Percentiles rank a stretch among this genome's conserved stretches.
phyloP scores from a whole-genome alignment of 2,797 vertebrate species.

The Malacoraja senta region DNA sequence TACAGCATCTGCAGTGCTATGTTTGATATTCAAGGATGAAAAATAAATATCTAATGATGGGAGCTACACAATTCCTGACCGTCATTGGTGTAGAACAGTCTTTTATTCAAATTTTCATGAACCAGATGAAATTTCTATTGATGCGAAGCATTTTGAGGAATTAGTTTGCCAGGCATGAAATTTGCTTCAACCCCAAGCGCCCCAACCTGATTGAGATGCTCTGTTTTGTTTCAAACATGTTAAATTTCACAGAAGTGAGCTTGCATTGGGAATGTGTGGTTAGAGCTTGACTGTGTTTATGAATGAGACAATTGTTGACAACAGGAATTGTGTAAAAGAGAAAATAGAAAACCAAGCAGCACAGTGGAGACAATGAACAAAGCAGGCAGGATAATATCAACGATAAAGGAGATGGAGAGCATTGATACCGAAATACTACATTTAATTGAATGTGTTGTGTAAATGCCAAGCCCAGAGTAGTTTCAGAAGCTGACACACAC shows the following conservation, averaged over 20 bases:
- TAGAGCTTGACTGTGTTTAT: background rate
- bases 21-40: background rate
- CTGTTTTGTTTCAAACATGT: background rate
- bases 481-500: background rate
- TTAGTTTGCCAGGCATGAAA: no score
- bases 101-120: background rate
- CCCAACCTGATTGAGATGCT: no score
- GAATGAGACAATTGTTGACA: background rate
- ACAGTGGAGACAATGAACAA: background rate
- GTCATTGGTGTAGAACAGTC: no score
- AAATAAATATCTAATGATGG: background rate
- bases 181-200: no score
- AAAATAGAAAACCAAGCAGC: background rate
- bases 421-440: background rate
- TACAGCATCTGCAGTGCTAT: no score
- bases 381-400: background rate
- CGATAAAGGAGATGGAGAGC: background rate
- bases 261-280: no score
- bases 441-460: constrained; percentile 6
- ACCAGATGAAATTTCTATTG: background rate
- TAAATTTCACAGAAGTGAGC: background rate
- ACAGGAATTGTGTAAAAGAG: background rate
- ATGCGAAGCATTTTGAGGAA: no score
- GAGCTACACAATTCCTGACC: background rate
- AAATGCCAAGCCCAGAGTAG: background rate